Percentiles rank a stretch among this genome's conserved stretches.
Evolutionary conservation across 2,888 invertebrate species (phyloP).

Genomic region (Macaria notata): DNA sequence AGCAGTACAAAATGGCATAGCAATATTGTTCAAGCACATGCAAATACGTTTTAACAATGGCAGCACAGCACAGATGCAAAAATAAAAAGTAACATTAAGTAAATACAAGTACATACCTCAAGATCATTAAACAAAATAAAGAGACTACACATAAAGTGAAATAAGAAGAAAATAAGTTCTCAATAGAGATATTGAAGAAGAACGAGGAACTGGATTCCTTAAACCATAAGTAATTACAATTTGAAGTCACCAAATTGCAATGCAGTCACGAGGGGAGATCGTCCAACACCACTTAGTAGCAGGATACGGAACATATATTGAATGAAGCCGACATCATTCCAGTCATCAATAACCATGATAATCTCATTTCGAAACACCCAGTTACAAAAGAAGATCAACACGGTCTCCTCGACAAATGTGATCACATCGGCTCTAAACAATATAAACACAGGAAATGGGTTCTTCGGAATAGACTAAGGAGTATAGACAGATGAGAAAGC

Average conservation of each 20-base stretch:
- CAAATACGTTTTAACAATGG: constrained; percentile 6
- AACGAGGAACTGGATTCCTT: constrained; percentile 79
- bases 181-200: constrained; percentile 65
- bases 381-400: constrained; percentile 66
- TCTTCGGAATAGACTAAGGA: constrained; percentile 36
- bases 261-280: constrained; percentile 84
- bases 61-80: constrained; percentile 31
- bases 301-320: constrained; percentile 43
- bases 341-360: constrained; percentile 47
- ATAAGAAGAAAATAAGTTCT: constrained; percentile 13
- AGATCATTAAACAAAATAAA: constrained; percentile 38
- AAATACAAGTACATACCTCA: constrained; percentile 40
- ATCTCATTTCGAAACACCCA: constrained; percentile 60
- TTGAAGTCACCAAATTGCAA: constrained; percentile 82
- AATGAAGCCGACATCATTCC: constrained; percentile 52
- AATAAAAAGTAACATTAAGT: constrained; percentile 29
- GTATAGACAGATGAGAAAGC: constrained; percentile 34
- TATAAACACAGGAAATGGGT: constrained; percentile 44
- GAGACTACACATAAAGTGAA: constrained; percentile 40
- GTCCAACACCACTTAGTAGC: constrained; percentile 67
- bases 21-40: constrained; percentile 9
- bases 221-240: constrained; percentile 81
- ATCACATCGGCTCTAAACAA: constrained; percentile 53
- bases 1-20: too few species aligned
- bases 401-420: constrained; percentile 39